Conservation (phyloP, 2,888 invertebrate genomes). For the Crocallis elinguaria region DNA sequence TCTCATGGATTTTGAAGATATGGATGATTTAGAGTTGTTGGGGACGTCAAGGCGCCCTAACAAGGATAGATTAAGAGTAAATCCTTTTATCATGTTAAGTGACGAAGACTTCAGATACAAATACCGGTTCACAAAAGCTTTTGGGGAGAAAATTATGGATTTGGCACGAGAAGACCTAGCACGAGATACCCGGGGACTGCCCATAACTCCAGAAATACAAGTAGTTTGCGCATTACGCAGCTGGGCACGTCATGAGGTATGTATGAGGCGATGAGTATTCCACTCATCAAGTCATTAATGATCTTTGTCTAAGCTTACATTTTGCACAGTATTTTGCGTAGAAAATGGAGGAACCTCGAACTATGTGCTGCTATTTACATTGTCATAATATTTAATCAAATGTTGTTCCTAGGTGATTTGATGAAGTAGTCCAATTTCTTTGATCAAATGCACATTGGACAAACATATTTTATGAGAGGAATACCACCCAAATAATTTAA, state of each 20-base stretch:
- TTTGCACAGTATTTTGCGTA: too few relatives aligned
- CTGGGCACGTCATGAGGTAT: slow-evolving; percentile 28
- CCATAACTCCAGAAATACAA: slow-evolving; percentile 14
- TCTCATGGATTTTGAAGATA: not conserved
- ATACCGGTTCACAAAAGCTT: slow-evolving; percentile 11
- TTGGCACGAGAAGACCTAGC: slow-evolving; percentile 2
- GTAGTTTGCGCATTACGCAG: slow-evolving; percentile 20
- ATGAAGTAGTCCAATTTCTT: too few relatives aligned
- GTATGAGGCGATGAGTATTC: not conserved
- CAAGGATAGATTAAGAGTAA: not conserved
- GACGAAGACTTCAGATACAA: slow-evolving; percentile 7
- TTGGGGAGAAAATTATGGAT: slow-evolving; percentile 7
- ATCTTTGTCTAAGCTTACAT: too few relatives aligned
- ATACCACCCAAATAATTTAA: too few relatives aligned
- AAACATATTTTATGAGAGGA: too few relatives aligned
- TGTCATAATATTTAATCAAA: too few relatives aligned
- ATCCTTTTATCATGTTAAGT: not conserved
- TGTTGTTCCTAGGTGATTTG: too few relatives aligned
- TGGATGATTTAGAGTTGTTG: not conserved
- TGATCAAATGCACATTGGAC: too few relatives aligned
- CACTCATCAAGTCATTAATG: too few relatives aligned
- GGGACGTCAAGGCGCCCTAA: not conserved
- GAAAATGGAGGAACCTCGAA: too few relatives aligned
- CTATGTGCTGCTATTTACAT: too few relatives aligned
- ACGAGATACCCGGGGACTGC: slow-evolving; percentile 4